Base-by-base conservation (phyloP, 2,888 invertebrate genomes). In the Trichopoda pennipes region DNA sequence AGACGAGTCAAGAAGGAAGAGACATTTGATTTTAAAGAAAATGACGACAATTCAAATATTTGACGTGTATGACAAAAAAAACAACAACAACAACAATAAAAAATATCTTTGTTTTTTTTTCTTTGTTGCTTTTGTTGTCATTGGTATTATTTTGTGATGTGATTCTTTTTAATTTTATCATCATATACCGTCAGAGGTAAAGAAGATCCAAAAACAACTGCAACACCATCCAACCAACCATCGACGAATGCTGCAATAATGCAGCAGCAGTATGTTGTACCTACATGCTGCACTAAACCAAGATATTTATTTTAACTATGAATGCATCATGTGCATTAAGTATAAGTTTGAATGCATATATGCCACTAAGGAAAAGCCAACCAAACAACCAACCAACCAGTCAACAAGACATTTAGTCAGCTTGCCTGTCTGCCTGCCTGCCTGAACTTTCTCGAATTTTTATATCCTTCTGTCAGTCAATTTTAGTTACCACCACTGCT, bases 391-490 rank as follows among this genome's bases (percentile, higher is more conserved):
- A 32, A 32, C 38, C 3, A 12, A 7, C 38, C 12, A 12, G 38
- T 12, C 38, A 12, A 38, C 28, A 28, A 28, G 35, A n/a, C 58
- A 58, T 16, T 16, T 58, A 69, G 28, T 28, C 55, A 55, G 55
- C 16, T 44, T 17, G 61, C 32, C 42, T 35, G 49, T 35, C 58
- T 14, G 55, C 16, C 42, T 17, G 61, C 32, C 42, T 35, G 49
- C 49, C 58, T 14, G 58, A 74, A 16, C 35, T 58, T 42, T 66
- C 49, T 53, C 32, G 55, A 47, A 61, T 76, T 61, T 44, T 76
- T 70, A 38, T 49, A 61, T 80, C 66, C 69, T 80, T 70, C 75
- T 60, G 75, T 75, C 80, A 80, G 64, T 70, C 56, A 58, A n/a
- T 58, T 74, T 68, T 55, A 32, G n/a, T 56, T 38, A 49, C 60